Conservation (phyloP, 2,888 invertebrate genomes). For the Pandemis heparana region DNA sequence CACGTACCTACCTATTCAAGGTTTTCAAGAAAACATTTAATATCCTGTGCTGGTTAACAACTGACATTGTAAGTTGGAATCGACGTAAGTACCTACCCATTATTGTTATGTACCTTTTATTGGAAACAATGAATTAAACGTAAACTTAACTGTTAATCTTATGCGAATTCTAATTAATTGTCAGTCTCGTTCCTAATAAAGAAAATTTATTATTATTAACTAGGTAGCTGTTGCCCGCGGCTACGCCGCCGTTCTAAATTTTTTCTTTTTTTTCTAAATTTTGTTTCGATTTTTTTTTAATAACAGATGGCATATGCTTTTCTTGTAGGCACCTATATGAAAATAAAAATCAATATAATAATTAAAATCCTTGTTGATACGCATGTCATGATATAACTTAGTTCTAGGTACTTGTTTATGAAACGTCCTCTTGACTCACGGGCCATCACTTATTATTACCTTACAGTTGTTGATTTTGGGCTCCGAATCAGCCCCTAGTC, state of each 20-base stretch:
- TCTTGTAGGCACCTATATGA: too few relatives aligned
- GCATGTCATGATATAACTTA: too few relatives aligned
- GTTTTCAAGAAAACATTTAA: conserved; percentile 64
- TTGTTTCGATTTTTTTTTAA: too few relatives aligned
- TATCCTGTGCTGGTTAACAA: conserved; percentile 52
- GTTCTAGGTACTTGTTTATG: too few relatives aligned
- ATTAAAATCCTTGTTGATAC: too few relatives aligned
- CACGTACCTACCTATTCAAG: conserved; percentile 58
- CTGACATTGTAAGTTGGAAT: conserved; percentile 28
- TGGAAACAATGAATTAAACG: background rate
- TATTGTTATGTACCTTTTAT: background rate
- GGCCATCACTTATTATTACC: background rate
- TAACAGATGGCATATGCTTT: too few relatives aligned
- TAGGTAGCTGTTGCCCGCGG: too few relatives aligned
- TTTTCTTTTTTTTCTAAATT: too few relatives aligned
- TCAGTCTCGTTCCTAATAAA: too few relatives aligned
- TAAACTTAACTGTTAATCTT: background rate
- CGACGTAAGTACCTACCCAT: background rate
- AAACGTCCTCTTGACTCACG: background rate
- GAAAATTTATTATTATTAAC: too few relatives aligned
- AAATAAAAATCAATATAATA: too few relatives aligned
- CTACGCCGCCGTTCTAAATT: too few relatives aligned
- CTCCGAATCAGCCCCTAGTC: background rate
- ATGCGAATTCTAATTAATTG: background rate
- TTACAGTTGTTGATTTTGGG: background rate